phyloP scores from a whole-genome alignment of 2,113 vertebrate genomes.

The Xerus inauris region DNA sequence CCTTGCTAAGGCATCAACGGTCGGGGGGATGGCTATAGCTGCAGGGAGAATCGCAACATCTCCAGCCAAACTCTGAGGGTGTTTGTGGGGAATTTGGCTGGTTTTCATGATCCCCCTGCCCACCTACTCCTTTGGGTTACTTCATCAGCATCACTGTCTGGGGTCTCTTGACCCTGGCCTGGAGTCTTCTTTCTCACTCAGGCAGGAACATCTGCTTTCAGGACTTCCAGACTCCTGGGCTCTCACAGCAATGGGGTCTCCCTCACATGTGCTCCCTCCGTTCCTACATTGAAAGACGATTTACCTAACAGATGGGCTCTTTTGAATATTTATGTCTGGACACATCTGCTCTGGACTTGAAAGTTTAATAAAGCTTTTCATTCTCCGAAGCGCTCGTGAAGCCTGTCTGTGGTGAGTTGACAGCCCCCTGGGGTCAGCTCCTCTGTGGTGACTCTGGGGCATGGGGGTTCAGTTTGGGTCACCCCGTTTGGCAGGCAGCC shows the following conservation, averaged over 20 bases:
- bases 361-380: conserved; percentile 83
- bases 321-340: conserved; percentile 83
- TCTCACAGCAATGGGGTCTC: conserved; percentile 61
- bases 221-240: conserved; percentile 62
- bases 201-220: conserved; percentile 64
- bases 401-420: conserved; percentile 70
- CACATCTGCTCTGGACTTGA: conserved; percentile 81
- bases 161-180: neutral
- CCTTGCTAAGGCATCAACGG: neutral
- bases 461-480: neutral
- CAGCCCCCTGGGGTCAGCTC: conserved; percentile 64
- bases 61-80: neutral
- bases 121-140: neutral
- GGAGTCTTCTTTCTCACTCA: conserved; percentile 3
- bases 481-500: conserved; percentile 56
- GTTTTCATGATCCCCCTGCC: neutral
- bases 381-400: conserved; percentile 77
- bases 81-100: neutral
- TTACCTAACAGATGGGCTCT: conserved; percentile 82
- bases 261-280: neutral
- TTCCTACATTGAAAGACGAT: conserved; percentile 69
- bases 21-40: neutral
- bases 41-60: neutral
- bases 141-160: neutral
- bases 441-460: conserved; percentile 36